A percentile compares a stretch with the other conserved stretches of the same genome.
These are phyloP conservation scores for Plutomurus gul DNA, from an alignment of 1,140 invertebrate genomes.

Conservation along the genomic window DNA sequence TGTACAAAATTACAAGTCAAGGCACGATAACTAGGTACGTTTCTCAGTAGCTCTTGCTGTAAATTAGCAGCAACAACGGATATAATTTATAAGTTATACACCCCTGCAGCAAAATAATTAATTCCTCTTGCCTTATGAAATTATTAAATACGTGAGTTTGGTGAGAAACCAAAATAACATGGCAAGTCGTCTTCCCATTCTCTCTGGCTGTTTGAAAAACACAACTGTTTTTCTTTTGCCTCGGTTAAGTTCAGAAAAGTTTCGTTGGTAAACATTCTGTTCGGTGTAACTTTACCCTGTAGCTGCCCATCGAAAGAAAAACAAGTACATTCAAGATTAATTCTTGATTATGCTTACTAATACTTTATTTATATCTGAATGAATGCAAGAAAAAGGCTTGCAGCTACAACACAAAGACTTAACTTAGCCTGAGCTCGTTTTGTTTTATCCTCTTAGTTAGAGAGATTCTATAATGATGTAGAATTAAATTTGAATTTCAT, in stretches of 20 bases:
- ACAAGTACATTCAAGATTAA: too few relatives aligned
- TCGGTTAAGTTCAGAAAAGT: background rate
- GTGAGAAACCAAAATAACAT: background rate
- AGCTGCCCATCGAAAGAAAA: background rate
- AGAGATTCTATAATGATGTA: conserved; percentile 12
- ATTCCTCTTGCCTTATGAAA: background rate
- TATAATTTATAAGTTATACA: too few relatives aligned
- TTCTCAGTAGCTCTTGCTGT: too few relatives aligned
- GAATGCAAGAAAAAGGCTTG: background rate
- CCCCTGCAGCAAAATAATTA: too few relatives aligned
- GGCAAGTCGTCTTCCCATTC: background rate
- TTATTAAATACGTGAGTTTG: background rate
- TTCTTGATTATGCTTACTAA: background rate
- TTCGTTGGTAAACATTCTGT: too few relatives aligned
- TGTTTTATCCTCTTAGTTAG: background rate
- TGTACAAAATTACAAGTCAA: too few relatives aligned
- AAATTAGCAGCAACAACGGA: too few relatives aligned
- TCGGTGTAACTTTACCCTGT: background rate
- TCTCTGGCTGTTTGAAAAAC: background rate
- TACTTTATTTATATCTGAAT: background rate
- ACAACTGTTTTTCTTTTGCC: background rate
- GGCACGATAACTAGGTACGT: too few relatives aligned
- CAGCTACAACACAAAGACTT: background rate
- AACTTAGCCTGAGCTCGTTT: background rate
- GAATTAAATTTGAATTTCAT: conserved; percentile 28